phyloP scores from a whole-genome alignment of 2,888 invertebrate species.

The Ophioninae sp. region DNA sequence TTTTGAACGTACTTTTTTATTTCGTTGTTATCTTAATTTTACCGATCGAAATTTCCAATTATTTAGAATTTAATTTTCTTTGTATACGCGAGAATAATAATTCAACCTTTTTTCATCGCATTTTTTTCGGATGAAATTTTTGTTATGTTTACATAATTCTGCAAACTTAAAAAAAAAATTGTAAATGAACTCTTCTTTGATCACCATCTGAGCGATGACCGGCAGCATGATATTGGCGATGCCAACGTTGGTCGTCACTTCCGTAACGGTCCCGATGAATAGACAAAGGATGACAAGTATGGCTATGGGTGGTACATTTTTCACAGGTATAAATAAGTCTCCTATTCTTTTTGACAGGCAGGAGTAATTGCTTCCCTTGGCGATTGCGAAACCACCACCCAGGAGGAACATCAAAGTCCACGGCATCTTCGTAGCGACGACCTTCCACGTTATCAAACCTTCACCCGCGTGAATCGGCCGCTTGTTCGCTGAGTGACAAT shows the following conservation, averaged over 20 bases:
- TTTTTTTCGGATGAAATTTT: no score
- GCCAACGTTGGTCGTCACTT: conserved; percentile 84
- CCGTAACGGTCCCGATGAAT: conserved; percentile 82
- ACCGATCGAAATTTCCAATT: no score
- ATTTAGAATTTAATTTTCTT: no score
- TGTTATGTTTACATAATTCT: no score
- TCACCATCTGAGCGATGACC: conserved; percentile 81
- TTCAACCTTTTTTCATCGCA: no score
- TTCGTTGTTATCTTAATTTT: no score
- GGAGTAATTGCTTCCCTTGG: conserved; percentile 82
- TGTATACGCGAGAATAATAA: no score
- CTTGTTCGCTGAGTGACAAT: conserved; percentile 58
- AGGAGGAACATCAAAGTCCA: conserved; percentile 84
- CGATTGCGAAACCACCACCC: conserved; percentile 85
- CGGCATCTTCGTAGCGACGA: conserved; percentile 82
- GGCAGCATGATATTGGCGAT: conserved; percentile 83
- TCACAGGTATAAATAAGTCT: conserved; percentile 77
- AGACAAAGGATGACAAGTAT: conserved; percentile 81
- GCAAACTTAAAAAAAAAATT: no score
- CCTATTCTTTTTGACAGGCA: conserved; percentile 82
- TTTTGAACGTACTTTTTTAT: no score
- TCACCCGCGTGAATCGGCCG: conserved; percentile 72
- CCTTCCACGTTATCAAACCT: conserved; percentile 82
- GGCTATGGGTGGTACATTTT: conserved; percentile 75
- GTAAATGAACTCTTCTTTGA: conserved; percentile 1